These are phyloP conservation scores for Geopemphigus sp. DNA, from an alignment of 1,140 invertebrate species.

Conservation along the genomic window DNA sequence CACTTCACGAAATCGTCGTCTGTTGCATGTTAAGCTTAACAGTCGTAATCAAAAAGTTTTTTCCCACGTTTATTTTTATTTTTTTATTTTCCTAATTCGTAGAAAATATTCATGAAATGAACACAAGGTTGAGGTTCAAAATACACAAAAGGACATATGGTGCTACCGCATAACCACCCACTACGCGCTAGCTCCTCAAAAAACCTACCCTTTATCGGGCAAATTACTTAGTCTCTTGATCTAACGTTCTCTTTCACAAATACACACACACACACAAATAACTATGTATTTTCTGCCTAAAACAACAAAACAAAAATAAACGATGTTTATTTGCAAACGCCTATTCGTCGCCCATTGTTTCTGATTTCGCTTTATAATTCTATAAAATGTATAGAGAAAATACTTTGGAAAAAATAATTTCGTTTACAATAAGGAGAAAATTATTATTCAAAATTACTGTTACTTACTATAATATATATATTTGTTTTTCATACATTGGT, in stretches of 20 bases:
- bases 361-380: constrained; percentile 12
- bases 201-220: constrained; percentile 30
- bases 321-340: constrained; percentile 34
- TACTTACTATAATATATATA: too few relatives aligned
- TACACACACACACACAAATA: constrained; percentile 2
- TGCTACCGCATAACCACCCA: background rate
- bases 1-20: background rate
- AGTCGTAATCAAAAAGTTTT: background rate
- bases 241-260: background rate
- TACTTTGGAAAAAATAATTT: background rate
- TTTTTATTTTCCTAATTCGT: background rate
- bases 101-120: constrained; percentile 32
- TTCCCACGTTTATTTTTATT: background rate
- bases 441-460: background rate
- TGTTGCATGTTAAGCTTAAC: background rate
- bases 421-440: background rate
- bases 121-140: background rate
- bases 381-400: constrained; percentile 22
- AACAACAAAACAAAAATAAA: constrained; percentile 28
- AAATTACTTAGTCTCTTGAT: constrained; percentile 47
- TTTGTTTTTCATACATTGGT: background rate
- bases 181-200: constrained; percentile 16
- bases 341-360: background rate
- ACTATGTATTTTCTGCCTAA: constrained; percentile 11
- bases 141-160: background rate